A percentile compares a stretch with the other conserved stretches of the same genome.
Conservation (phyloP, 2,113 vertebrate species). For the Ptilorrhoa leucosticta region DNA sequence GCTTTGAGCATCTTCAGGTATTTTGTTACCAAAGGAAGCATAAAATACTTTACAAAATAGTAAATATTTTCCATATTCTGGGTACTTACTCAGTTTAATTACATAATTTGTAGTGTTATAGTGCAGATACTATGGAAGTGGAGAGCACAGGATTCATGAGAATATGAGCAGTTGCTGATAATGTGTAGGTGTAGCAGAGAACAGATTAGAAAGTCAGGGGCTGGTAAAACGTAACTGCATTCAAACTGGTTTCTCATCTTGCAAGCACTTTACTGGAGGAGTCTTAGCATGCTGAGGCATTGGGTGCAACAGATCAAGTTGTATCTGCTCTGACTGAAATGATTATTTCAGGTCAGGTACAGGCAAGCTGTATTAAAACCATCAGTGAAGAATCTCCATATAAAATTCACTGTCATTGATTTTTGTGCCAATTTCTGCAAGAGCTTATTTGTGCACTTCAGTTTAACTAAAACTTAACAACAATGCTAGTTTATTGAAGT, state of each 20-base stretch:
- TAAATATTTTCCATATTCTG: not conserved
- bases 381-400: not conserved
- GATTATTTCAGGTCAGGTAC: not conserved
- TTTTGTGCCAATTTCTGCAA: not conserved
- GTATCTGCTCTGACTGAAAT: not conserved
- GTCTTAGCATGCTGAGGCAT: not conserved
- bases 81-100: not conserved
- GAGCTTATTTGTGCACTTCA: not conserved
- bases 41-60: not conserved
- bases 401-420: not conserved
- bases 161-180: not conserved
- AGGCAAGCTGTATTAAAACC: not conserved
- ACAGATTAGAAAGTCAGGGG: not conserved
- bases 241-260: not conserved
- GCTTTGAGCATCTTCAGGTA: not conserved
- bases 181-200: not conserved
- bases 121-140: not conserved
- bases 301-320: not conserved
- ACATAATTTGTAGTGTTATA: not conserved
- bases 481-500: not conserved
- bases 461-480: not conserved
- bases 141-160: not conserved
- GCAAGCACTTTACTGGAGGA: not conserved
- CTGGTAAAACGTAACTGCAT: not conserved
- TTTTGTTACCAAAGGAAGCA: not conserved